These are phyloP conservation scores for Eupeodes latifasciatus DNA, from an alignment of 2,888 invertebrate genomes.

Conservation along the genomic window DNA sequence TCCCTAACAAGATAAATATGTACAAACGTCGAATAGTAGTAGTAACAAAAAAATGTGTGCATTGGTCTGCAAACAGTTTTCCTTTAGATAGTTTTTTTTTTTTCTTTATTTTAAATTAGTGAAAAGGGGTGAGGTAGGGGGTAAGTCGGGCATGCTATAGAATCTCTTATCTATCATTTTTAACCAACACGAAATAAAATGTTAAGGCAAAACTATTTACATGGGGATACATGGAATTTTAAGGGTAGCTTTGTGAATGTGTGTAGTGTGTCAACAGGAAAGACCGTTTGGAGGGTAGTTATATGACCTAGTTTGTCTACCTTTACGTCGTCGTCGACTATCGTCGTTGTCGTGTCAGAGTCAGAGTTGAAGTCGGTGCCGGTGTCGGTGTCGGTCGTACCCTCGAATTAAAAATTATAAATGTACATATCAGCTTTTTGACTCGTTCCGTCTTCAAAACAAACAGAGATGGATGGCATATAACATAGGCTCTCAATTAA, in stretches of 20 bases:
- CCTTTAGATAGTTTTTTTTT: not conserved
- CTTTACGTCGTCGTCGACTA: not conserved
- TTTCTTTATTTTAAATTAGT: conserved; percentile 20
- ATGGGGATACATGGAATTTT: too few species aligned
- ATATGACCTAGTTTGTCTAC: conserved; percentile 10
- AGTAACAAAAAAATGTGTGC: conserved; percentile 21
- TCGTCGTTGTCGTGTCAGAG: too few species aligned
- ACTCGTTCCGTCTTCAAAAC: not conserved
- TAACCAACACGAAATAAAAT: conserved; percentile 7
- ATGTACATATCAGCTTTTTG: not conserved
- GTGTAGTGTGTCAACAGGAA: not conserved
- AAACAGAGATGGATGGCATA: not conserved
- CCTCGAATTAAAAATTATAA: conserved; percentile 21
- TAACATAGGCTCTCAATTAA: conserved; percentile 11
- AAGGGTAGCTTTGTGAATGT: not conserved
- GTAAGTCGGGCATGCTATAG: not conserved
- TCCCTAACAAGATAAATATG: conserved; percentile 3
- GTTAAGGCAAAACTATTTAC: too few species aligned
- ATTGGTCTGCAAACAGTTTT: conserved; percentile 15
- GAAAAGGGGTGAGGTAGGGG: not conserved
- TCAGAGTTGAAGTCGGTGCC: too few species aligned
- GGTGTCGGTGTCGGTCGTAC: not conserved
- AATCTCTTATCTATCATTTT: conserved; percentile 21
- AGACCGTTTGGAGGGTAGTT: conserved; percentile 9
- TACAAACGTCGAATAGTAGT: too few species aligned